phyloP scores from a whole-genome alignment of 2,888 invertebrate genomes.

The Caenorhabditis zanzibari region DNA sequence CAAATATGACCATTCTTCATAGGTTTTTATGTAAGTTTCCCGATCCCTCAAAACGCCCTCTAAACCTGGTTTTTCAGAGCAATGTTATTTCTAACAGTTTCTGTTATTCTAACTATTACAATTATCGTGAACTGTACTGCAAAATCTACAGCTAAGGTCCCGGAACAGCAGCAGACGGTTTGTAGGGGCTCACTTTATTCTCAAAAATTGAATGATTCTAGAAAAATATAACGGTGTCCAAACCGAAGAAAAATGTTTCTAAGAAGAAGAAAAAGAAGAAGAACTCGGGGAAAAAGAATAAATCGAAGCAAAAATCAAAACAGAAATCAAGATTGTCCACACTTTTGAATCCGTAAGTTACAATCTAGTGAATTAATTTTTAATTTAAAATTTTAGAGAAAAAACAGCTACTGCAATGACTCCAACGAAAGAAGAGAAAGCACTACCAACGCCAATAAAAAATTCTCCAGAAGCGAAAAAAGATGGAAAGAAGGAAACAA shows the following conservation, averaged over 20 bases:
- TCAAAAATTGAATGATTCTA: neutral
- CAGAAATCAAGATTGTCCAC: neutral
- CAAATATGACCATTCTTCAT: neutral
- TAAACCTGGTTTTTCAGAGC: neutral
- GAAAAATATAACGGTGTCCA: neutral
- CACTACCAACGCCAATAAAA: neutral
- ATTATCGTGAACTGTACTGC: constrained; percentile 12
- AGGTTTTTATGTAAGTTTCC: neutral
- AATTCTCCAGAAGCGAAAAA: neutral
- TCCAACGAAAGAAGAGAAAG: neutral
- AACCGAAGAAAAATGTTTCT: neutral
- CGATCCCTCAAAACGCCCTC: neutral
- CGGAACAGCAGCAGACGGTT: neutral
- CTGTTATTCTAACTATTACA: neutral
- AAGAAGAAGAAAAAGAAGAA: constrained; percentile 25
- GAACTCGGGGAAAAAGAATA: neutral
- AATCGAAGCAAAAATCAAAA: neutral
- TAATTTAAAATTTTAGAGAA: constrained; percentile 7
- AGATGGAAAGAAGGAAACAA: neutral
- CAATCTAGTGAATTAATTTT: neutral
- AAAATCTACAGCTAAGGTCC: neutral
- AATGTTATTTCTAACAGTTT: constrained; percentile 25
- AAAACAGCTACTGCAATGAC: constrained; percentile 15
- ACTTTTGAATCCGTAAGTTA: neutral
- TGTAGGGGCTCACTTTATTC: neutral